Base-by-base conservation (phyloP, 2,888 invertebrate genomes). In the Diarsia dahlii region DNA sequence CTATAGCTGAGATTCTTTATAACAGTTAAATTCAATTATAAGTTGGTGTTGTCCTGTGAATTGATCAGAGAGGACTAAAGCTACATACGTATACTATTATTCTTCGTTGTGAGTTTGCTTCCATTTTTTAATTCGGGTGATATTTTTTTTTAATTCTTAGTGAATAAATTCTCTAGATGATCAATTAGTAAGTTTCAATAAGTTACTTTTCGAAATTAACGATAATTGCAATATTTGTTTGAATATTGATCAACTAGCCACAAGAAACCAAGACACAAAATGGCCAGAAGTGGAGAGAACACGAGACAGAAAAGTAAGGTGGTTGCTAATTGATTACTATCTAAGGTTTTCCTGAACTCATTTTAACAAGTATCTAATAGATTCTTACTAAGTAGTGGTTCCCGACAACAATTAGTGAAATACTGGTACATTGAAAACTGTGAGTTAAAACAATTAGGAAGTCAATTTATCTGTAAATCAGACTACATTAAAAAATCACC, bases 11-110 rank as follows among this genome's bases (percentile, higher is more conserved):
- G 78, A 71, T 76, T 75, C 67, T 84, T 75, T 80, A 34, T 63
- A 46, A 12, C 54, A 56, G 45, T 39, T 34, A 64, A 80, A 82
- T 82, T 74, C 45, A 82, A 84, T 75, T 71, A 81, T 82, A 64
- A 67, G 39, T 66, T 68, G 9, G 15, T 56, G 60, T 78, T 63
- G 48, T 23, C 13, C 23, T 65, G 15, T 54, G 46, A 20, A 50
- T 62, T 71, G 50, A 28, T 80, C 2, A 58, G 15, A 62, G 15
- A 13, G 12, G 52, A 4, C 48, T 10, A 10, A 9, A 39, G 54
- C 9, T 9, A 23, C 23, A n/a, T n/a, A n/a, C n/a, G n/a, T n/a
- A n/a, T n/a, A n/a, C n/a, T n/a, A n/a, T n/a, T n/a, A n/a, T n/a
- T n/a, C n/a, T n/a, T n/a, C n/a, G n/a, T n/a, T n/a, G n/a, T 20